These are phyloP conservation scores for Micropterix aruncella DNA, from an alignment of 2,888 invertebrate genomes.

Conservation along the genomic window DNA sequence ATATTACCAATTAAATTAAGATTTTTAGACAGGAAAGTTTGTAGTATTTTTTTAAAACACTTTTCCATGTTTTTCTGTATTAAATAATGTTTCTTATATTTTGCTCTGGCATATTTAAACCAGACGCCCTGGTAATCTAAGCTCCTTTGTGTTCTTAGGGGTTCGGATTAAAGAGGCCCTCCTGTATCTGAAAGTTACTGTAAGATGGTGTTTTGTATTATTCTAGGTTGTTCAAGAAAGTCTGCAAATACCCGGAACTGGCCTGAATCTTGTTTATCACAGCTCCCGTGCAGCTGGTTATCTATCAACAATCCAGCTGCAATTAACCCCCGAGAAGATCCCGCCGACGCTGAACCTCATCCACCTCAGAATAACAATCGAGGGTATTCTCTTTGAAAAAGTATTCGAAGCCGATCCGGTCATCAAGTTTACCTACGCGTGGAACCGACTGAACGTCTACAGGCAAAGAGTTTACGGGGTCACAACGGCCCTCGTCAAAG, in stretches of 20 bases:
- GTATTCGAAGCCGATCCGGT: conserved; percentile 93
- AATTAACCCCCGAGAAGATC: conserved; percentile 74
- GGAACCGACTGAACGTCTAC: conserved; percentile 95
- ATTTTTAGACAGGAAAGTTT: no score
- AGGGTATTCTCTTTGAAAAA: conserved; percentile 87
- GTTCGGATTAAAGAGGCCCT: no score
- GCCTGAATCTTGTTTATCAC: conserved; percentile 91
- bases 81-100: no score
- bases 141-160: no score
- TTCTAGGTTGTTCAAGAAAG: conserved; percentile 82
- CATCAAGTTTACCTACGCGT: conserved; percentile 93
- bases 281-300: conserved; percentile 91
- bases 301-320: conserved; percentile 81
- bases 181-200: no score
- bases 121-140: no score
- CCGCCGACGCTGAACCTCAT: conserved; percentile 74
- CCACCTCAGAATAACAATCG: conserved; percentile 83
- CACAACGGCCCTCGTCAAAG: conserved; percentile 86
- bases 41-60: no score
- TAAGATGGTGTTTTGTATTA: neutral
- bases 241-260: conserved; percentile 85
- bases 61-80: no score
- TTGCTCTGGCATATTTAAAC: no score
- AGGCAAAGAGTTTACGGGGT: conserved; percentile 94
- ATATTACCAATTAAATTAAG: no score